Base-by-base conservation (phyloP, 2,888 invertebrate species). In the Apamea crenata region DNA sequence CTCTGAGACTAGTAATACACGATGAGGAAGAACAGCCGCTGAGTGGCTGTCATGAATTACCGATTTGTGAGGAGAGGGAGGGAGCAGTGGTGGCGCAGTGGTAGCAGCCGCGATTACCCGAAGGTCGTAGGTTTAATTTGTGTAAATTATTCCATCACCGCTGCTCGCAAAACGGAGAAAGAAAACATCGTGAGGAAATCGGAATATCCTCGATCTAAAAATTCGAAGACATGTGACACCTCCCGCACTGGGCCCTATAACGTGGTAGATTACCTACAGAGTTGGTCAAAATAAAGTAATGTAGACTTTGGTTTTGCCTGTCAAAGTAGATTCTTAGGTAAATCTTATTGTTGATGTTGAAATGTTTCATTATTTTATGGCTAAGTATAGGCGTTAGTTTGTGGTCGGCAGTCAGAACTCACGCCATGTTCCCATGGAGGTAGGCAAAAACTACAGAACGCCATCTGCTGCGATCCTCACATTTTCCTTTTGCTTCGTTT, bases 21-120 rank as follows among this genome's bases (percentile, higher is more conserved):
- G 47, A 82, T 21, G 40, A 67, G 72, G 66, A 77, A 82, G 77
- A 70, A 59, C 63, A 56, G 47, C 61, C 50, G 25, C 32, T 68
- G 47, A 50, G 21, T 18, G 53, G 16, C 21, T 59, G 56, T 59
- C 56, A 18, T 72, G 56, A 84, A 82, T 69, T 59, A 21, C 16
- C 2, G 16, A 76, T 50, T 65, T 10, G 29, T n/a, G 47, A 36
- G 7, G n/a, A 50, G 18, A 40, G 65, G 56, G n/a, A 25, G 12
- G 1, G 21, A 50, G 50, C 50, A 18, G 18, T 18, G 21, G 50
- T 50, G 14, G 50, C 50, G 5, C 50, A 10, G 25, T 10, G 56
- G 56, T 56, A 25, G 7, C 25, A 3, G 6, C 10, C 12, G 4
- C 44, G 44, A 12, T 16, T 47, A 25, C 12, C 4, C 44, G 44